Percentiles rank a stretch among this genome's conserved stretches.
Evolutionary conservation across 2,113 vertebrate species (phyloP).

Genomic region (Poeciliopsis occidentalis): DNA sequence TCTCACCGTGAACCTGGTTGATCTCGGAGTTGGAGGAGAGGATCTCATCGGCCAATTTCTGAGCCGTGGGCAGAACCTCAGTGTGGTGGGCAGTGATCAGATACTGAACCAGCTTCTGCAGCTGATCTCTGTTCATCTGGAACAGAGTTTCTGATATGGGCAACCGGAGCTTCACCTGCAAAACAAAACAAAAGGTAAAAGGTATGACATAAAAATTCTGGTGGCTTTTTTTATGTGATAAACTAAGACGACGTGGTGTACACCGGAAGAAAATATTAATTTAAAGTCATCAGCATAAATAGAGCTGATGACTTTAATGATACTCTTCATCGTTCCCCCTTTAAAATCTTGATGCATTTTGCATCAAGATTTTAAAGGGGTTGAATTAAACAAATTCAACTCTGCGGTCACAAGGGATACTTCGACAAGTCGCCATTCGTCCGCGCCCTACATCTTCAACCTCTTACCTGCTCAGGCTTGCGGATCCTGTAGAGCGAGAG

Average conservation of each 20-base stretch:
- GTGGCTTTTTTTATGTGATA: not conserved
- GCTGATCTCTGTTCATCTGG: constrained; percentile 99
- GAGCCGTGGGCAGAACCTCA: constrained; percentile 96
- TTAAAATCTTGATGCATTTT: not conserved
- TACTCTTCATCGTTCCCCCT: not conserved
- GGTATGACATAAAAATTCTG: too few relatives aligned
- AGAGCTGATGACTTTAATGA: not conserved
- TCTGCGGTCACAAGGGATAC: not conserved
- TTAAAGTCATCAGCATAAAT: not conserved
- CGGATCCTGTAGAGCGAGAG: constrained; percentile 97
- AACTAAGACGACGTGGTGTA: not conserved
- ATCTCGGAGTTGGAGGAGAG: constrained; percentile 99
- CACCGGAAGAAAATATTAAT: not conserved
- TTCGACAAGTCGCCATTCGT: not conserved
- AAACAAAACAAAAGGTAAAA: not conserved
- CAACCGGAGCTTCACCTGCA: constrained; percentile 92
- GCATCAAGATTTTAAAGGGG: not conserved
- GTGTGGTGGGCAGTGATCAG: constrained; percentile 99
- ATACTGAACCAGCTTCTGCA: constrained; percentile 99
- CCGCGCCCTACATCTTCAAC: too few relatives aligned
- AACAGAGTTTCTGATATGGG: constrained; percentile 99
- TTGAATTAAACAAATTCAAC: not conserved
- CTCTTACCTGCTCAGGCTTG: constrained; percentile 89
- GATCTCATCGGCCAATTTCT: constrained; percentile 98
- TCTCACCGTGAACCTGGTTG: constrained; percentile 97